Percentiles rank a stretch among this genome's conserved stretches.
Evolutionary conservation across 2,888 invertebrate genomes (phyloP).

Genomic region (Stramonita haemastoma): DNA sequence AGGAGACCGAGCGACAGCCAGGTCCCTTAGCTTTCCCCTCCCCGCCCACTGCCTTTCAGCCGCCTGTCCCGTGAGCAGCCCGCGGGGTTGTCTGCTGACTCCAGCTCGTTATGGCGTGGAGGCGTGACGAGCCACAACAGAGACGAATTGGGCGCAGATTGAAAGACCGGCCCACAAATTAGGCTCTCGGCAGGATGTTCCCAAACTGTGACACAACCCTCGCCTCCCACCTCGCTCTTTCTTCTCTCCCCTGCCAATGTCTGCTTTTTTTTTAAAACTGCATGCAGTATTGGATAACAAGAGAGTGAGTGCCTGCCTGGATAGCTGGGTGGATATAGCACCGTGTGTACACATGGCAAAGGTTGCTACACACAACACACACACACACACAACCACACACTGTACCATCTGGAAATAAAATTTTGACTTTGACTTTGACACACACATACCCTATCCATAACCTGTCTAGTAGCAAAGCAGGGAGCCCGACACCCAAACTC

Average conservation of each 20-base stretch:
- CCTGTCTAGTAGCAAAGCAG: too few species aligned
- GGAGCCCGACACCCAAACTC: too few species aligned
- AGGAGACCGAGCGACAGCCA: neutral
- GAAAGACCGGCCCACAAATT: slow-evolving; percentile 30
- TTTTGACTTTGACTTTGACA: too few species aligned
- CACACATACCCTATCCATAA: too few species aligned
- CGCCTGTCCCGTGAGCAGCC: neutral
- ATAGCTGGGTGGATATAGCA: too few species aligned
- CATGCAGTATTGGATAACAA: too few species aligned
- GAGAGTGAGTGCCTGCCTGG: too few species aligned
- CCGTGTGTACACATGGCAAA: too few species aligned
- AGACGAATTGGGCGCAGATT: slow-evolving; percentile 31
- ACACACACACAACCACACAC: too few species aligned
- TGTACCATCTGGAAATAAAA: too few species aligned
- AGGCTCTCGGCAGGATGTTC: slow-evolving; percentile 27
- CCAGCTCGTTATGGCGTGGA: slow-evolving; percentile 24
- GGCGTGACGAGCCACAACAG: slow-evolving; percentile 32
- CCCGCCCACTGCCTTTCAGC: neutral
- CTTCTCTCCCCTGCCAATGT: neutral
- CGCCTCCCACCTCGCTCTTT: neutral
- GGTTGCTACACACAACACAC: too few species aligned
- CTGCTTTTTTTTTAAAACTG: neutral
- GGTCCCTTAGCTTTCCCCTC: neutral
- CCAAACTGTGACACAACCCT: neutral
- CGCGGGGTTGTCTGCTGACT: neutral